Evolutionary conservation across 2,888 invertebrate genomes (phyloP), one percentile per base, ranked within the genome.

Genomic region (Volucella inanis): DNA sequence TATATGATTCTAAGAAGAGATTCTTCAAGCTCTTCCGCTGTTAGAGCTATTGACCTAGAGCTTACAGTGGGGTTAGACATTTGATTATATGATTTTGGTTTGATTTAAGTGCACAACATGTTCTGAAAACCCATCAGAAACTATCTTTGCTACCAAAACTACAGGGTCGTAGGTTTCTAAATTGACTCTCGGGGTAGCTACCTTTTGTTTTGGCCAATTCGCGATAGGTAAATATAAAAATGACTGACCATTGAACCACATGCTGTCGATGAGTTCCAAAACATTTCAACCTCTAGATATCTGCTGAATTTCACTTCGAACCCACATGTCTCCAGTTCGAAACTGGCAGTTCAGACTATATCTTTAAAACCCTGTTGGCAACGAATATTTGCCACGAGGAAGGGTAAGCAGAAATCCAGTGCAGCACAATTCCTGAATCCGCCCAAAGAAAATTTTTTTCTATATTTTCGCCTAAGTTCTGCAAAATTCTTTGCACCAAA

Each of bases 381-480:
- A n/a, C n/a, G n/a, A n/a, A n/a, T n/a, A n/a, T n/a, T 64, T 64
- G 49, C 64, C 64, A 64, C n/a, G 49, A 49, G 8, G 64, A 50
- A 2, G 64, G 52, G 18, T 65, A 52, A 6, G 52, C 50, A 10
- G 22, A 64, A 3, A 50, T 65, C 65, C 65, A 65, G 41, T 18
- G 52, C 3, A 65, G 41, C 3, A 52, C 50, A 12, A 65, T 65
- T 14, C 52, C 39, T 3, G 57, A 61, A 45, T 61, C 61, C 22
- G 45, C 22, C 22, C 61, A 61, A n/a, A 61, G 45, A n/a, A 12
- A 41, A 59, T 18, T 10, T 54, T 49, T 14, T n/a, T 49, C 49
- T 3, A 14, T 14, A 2, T 14, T 12, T 49, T 49, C 14, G n/a
- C 11, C 49, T n/a, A 49, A 3, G 14, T 14, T 49, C 14, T 2